These are phyloP conservation scores for Microplitis mediator DNA, from an alignment of 1,140 invertebrate species.

Conservation along the genomic window DNA sequence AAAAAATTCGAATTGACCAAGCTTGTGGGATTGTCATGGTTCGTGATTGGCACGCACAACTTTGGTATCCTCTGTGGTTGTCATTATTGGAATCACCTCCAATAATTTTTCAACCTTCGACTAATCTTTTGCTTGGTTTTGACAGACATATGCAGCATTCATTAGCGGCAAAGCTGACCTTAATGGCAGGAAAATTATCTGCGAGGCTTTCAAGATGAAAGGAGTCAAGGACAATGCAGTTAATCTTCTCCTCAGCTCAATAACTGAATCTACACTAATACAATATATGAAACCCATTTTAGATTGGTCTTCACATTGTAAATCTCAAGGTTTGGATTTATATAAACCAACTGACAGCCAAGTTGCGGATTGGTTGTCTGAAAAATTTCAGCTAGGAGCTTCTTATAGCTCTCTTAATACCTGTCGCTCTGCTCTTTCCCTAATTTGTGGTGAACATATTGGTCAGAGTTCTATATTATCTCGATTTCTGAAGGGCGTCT, in stretches of 20 bases:
- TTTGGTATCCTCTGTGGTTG: no score
- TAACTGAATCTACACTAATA: background rate
- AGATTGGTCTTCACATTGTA: no score
- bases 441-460: background rate
- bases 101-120: background rate
- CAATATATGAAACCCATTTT: background rate
- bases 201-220: background rate
- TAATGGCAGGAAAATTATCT: constrained; percentile 13
- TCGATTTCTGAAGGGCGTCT: background rate
- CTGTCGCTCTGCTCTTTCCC: no score
- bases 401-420: background rate
- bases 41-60: no score
- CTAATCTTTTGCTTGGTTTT: constrained; percentile 1
- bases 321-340: no score
- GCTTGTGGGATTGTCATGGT: no score
- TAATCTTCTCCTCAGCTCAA: background rate
- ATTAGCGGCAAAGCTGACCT: background rate
- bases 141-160: background rate
- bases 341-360: background rate
- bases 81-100: no score
- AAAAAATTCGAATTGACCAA: no score
- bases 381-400: background rate
- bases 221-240: background rate
- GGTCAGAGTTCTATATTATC: no score
- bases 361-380: background rate